Percentiles rank a stretch among this genome's conserved stretches.
Conservation (phyloP, 2,888 invertebrate genomes). For the Trisateles emortualis region DNA sequence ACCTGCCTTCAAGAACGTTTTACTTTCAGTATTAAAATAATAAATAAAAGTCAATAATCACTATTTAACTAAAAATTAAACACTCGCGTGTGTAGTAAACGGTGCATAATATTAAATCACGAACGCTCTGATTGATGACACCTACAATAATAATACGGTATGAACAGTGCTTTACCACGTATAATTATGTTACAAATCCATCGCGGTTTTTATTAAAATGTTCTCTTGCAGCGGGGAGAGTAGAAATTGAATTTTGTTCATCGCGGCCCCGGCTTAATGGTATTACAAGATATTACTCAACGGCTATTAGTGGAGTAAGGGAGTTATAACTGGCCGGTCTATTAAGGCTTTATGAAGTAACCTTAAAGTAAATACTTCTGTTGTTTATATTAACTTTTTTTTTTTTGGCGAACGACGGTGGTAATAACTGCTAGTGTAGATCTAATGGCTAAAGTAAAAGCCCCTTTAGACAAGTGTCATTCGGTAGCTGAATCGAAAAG, state of each 20-base stretch:
- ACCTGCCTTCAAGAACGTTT: no score
- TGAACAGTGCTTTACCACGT: slow-evolving; percentile 16
- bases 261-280: slow-evolving; percentile 9
- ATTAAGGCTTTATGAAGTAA: slow-evolving; percentile 21
- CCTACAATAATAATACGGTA: slow-evolving; percentile 23
- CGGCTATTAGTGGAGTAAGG: slow-evolving; percentile 23
- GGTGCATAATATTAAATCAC: slow-evolving; percentile 35
- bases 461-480: no score
- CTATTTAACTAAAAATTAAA: no score
- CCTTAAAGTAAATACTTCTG: neutral
- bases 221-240: neutral
- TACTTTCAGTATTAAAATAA: no score
- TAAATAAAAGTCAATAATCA: no score
- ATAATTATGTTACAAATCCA: slow-evolving; percentile 41
- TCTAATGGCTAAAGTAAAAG: no score
- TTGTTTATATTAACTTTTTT: neutral
- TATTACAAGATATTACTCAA: slow-evolving; percentile 19
- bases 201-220: slow-evolving; percentile 9
- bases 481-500: no score
- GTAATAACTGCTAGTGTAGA: no score
- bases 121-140: slow-evolving; percentile 50
- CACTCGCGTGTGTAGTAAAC: slow-evolving; percentile 9
- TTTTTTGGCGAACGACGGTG: no score
- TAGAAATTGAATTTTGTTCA: slow-evolving; percentile 29
- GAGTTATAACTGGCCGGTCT: slow-evolving; percentile 11